A percentile compares a stretch with the other conserved stretches of the same genome.
Evolutionary conservation across 2,113 vertebrate species (phyloP).

Genomic region (Meriones unguiculatus): DNA sequence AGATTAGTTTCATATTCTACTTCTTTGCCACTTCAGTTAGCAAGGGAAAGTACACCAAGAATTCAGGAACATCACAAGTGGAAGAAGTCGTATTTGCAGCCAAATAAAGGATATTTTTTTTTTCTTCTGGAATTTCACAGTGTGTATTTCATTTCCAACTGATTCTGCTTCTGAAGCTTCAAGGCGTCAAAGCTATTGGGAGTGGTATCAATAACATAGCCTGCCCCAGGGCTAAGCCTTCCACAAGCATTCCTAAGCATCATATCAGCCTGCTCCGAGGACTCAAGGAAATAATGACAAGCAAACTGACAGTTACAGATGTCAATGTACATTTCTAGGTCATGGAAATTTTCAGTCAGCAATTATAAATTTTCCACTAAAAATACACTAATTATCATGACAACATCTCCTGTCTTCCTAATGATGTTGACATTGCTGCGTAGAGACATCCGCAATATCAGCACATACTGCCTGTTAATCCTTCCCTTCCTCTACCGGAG

Average conservation of each 20-base stretch:
- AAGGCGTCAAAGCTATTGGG: conserved; percentile 95
- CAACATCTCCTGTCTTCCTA: conserved; percentile 94
- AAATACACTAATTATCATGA: conserved; percentile 89
- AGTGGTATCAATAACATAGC: conserved; percentile 98
- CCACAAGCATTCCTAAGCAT: conserved; percentile 98
- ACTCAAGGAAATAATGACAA: conserved; percentile 98
- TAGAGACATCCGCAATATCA: conserved; percentile 96
- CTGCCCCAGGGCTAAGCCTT: conserved; percentile 91
- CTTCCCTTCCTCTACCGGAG: conserved; percentile 97
- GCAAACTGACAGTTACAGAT: conserved; percentile 99
- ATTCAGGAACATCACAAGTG: conserved; percentile 96
- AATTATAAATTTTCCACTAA: conserved; percentile 95
- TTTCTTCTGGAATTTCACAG: conserved; percentile 94
- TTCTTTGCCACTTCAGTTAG: conserved; percentile 86
- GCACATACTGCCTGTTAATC: conserved; percentile 94
- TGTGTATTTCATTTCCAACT: conserved; percentile 97
- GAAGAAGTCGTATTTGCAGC: conserved; percentile 99
- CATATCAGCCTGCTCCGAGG: conserved; percentile 93
- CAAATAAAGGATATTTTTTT: conserved; percentile 95
- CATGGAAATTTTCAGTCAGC: conserved; percentile 93
- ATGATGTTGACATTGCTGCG: conserved; percentile 95
- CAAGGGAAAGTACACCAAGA: conserved; percentile 98
- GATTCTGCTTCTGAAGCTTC: conserved; percentile 93
- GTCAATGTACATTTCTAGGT: conserved; percentile 91
- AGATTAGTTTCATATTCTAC: too few species aligned